phyloP scores from a whole-genome alignment of 2,888 invertebrate species.

The Cantharis rufa region DNA sequence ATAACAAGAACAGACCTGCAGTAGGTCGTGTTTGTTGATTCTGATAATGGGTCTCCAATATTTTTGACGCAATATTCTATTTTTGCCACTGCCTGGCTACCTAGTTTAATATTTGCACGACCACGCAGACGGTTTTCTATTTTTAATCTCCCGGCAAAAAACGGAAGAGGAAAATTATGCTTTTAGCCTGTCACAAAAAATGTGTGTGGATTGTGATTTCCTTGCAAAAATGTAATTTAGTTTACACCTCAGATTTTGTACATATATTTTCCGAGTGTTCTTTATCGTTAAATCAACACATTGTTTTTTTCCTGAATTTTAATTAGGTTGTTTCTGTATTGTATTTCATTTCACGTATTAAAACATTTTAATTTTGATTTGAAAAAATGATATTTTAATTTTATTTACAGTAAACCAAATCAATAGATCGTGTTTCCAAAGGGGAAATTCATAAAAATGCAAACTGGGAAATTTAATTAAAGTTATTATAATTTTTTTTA shows the following conservation, averaged over 20 bases:
- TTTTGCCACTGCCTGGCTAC: background rate
- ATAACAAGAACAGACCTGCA: slow-evolving; percentile 3
- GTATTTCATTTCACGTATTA: too few relatives aligned
- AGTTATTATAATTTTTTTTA: too few relatives aligned
- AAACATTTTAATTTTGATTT: too few relatives aligned
- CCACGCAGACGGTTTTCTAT: too few relatives aligned
- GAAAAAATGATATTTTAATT: too few relatives aligned
- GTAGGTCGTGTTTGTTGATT: slow-evolving; percentile 2
- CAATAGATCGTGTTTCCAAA: too few relatives aligned
- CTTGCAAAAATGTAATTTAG: background rate
- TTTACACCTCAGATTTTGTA: background rate
- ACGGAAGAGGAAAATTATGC: background rate
- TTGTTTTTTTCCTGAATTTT: too few relatives aligned
- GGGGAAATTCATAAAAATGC: too few relatives aligned
- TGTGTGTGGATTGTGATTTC: background rate
- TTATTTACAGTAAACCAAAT: too few relatives aligned
- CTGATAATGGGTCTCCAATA: background rate
- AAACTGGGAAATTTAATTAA: too few relatives aligned
- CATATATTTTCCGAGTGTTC: background rate
- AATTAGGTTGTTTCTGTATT: too few relatives aligned
- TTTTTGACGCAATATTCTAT: background rate
- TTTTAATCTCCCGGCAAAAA: background rate
- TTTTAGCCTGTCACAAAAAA: background rate
- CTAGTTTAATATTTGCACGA: background rate
- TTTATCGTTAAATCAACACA: too few relatives aligned